Evolutionary conservation across 2,797 vertebrate species (phyloP), one percentile per base, ranked within the genome.

Genomic region (Graptemys geographica): DNA sequence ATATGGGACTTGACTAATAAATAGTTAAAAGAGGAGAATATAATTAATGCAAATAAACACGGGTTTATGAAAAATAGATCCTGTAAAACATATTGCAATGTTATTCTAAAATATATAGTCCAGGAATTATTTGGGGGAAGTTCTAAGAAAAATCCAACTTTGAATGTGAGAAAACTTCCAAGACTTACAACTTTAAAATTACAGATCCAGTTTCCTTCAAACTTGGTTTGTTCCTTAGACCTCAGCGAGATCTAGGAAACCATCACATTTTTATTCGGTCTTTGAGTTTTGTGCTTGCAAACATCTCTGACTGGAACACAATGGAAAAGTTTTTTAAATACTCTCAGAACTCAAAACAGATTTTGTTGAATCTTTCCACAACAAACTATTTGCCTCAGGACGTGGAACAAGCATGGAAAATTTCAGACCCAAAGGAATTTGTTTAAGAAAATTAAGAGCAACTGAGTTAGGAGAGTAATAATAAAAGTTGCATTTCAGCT

Each of bases 281-380:
- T 0, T 5, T 44, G 37, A 52, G 5, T 49, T 18, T 18, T 49
- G 2, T 0, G 13, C 7, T 72, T 55, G 31, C 0, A 31, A 37
- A 28, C 8, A 0, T 18, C 47, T 37, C 52, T 27, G 0, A 1
- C 2, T 12, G 53, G 0, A 0, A 57, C 11, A 18, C 79, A 27
- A 28, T 76, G 65, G 18, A 80, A 80, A 33, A 76, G 16, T 53
- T 49, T 37, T 44, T 47, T 4, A 80, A 82, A 53, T n/a, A 55
- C 53, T 79, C 41, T 18, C 76, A 69, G 83, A 28, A 56, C 90
- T 79, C 83, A 84, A 53, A 90, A 27, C 56, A 78, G 86, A 33
- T 69, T 69, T 78, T 94, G 92, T 57, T 37, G 86, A 53, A 44
- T 76, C 53, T 80, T 90, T 23, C 11, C 72, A 57, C 74, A 95